These are phyloP conservation scores for Wasmannia auropunctata DNA, from an alignment of 1,140 invertebrate species.

Conservation along the genomic window DNA sequence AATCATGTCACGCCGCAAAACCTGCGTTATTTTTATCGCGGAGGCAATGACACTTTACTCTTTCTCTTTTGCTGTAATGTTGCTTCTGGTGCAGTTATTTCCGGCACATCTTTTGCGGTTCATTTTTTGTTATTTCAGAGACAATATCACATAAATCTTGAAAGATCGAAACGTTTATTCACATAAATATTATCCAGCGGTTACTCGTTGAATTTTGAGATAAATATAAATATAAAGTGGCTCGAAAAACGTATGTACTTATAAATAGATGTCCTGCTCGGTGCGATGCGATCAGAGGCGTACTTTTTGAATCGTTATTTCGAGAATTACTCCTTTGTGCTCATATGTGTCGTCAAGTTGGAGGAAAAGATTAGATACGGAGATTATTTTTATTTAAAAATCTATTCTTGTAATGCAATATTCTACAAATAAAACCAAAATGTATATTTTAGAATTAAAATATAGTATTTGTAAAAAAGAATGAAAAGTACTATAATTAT, in stretches of 20 bases:
- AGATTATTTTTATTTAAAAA: constrained; percentile 20
- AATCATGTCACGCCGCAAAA: background rate
- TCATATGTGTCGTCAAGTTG: background rate
- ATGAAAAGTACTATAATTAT: no score
- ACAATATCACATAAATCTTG: background rate
- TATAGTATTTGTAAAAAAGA: no score
- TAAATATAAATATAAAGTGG: constrained; percentile 27
- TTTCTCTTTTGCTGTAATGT: constrained; percentile 12
- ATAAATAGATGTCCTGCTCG: constrained; percentile 24
- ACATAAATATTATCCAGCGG: background rate
- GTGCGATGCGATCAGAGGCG: background rate
- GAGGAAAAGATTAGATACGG: background rate
- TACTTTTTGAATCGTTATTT: constrained; percentile 53
- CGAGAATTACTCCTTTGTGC: constrained; percentile 5
- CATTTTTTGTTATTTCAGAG: background rate
- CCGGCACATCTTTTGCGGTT: background rate
- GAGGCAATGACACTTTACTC: background rate
- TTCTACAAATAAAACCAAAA: no score
- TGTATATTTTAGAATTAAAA: no score
- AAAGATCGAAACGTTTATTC: background rate
- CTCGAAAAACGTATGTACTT: constrained; percentile 4
- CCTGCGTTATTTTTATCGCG: constrained; percentile 35
- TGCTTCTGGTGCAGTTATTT: constrained; percentile 13
- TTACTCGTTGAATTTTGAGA: background rate
- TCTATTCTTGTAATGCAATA: no score